Evolutionary conservation across 2,888 invertebrate species (phyloP).

Genomic region (Troilus luridus): DNA sequence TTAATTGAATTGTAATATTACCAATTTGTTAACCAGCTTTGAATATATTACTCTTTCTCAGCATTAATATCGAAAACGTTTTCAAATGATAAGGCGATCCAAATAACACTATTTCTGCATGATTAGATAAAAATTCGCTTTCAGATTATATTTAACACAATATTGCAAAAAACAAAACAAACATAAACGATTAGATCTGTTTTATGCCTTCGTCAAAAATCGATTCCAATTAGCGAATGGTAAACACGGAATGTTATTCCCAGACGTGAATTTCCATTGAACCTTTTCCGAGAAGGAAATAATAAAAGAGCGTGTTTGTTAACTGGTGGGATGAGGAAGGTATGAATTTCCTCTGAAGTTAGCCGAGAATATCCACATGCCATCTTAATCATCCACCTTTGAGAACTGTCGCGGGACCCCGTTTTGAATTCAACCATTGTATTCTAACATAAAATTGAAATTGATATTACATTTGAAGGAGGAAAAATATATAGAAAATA

Average conservation of each 20-base stretch:
- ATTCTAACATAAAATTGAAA: no score
- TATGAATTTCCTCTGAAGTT: not conserved
- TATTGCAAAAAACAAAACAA: not conserved
- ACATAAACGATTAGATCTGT: not conserved
- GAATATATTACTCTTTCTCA: not conserved
- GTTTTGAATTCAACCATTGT: no score
- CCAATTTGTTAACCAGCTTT: not conserved
- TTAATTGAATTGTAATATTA: not conserved
- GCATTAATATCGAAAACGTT: not conserved
- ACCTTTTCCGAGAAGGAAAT: not conserved
- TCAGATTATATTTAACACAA: not conserved
- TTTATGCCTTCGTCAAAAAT: not conserved
- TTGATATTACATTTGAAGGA: no score
- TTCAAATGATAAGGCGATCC: not conserved
- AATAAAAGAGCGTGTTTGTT: not conserved
- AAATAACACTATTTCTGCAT: conserved; percentile 9
- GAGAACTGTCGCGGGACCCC: not conserved
- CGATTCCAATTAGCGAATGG: not conserved
- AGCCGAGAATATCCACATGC: not conserved
- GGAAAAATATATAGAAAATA: no score
- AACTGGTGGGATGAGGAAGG: no score
- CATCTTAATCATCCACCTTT: not conserved
- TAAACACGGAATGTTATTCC: not conserved
- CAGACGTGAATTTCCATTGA: not conserved
- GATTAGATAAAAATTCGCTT: not conserved